Evolutionary conservation across 2,113 vertebrate species (phyloP).

Genomic region (Melanocharis versteri): DNA sequence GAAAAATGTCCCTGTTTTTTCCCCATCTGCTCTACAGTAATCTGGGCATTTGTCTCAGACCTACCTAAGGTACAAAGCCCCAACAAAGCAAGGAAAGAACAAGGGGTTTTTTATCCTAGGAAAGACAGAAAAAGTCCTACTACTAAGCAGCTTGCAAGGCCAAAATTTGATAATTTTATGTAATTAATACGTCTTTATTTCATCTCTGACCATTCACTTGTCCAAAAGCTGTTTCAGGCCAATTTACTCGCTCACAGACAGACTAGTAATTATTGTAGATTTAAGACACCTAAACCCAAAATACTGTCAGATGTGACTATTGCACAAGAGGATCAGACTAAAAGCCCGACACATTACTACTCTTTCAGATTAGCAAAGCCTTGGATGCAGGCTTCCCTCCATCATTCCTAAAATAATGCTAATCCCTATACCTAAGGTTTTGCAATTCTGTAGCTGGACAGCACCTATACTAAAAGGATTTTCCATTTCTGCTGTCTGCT

Average conservation of each 20-base stretch:
- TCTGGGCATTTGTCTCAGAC: not conserved
- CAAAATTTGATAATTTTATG: not conserved
- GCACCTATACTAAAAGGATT: slow-evolving; percentile 33
- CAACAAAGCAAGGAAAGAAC: not conserved
- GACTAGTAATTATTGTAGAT: not conserved
- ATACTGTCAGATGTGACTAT: not conserved
- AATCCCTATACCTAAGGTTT: slow-evolving; percentile 41
- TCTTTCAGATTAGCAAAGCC: slow-evolving; percentile 5
- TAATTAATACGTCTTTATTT: not conserved
- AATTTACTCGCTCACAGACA: not conserved
- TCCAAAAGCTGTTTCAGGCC: not conserved
- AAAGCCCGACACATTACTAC: slow-evolving; percentile 8
- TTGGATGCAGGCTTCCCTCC: not conserved
- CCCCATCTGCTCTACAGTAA: not conserved
- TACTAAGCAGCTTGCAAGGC: not conserved
- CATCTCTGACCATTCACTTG: not conserved
- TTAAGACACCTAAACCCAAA: slow-evolving; percentile 17
- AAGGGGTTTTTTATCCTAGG: not conserved
- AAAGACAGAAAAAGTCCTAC: not conserved
- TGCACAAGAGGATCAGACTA: slow-evolving; percentile 1
- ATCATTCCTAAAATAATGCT: slow-evolving; percentile 44
- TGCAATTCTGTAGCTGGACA: slow-evolving; percentile 18
- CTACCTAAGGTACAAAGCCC: not conserved
- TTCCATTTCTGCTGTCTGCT: slow-evolving; percentile 8
- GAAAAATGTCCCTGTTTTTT: not conserved